A percentile compares a stretch with the other conserved stretches of the same genome.
Conservation (phyloP, 30 jellyfish, hydroid and myxozoan genomes). For the Turritopsis dohrnii region DNA sequence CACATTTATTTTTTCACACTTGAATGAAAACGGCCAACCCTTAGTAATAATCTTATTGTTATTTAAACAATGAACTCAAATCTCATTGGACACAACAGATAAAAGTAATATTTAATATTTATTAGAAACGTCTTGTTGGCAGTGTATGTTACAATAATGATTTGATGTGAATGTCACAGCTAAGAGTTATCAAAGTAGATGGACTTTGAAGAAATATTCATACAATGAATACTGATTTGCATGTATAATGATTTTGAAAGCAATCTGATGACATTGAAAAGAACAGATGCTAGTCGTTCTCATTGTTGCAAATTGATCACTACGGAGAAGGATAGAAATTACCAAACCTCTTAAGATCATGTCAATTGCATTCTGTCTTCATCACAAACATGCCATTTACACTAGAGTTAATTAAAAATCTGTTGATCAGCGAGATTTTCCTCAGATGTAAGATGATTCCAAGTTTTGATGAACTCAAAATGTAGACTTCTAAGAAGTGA, state of each 20-base stretch:
- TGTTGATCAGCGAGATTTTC: neutral
- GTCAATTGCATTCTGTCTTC: neutral
- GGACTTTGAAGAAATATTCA: neutral
- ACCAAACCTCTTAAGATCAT: neutral
- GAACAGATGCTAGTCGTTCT: neutral
- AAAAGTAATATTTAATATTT: constrained; percentile 12
- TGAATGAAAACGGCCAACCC: constrained; percentile 20
- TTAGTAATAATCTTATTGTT: constrained; percentile 9
- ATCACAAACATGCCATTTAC: neutral
- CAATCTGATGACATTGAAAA: neutral
- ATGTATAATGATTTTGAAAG: neutral
- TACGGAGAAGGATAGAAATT: neutral
- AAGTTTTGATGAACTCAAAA: neutral
- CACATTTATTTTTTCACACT: constrained; percentile 20
- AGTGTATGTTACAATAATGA: constrained; percentile 8
- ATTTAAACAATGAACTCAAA: constrained; percentile 8
- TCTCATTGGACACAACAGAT: constrained; percentile 7
- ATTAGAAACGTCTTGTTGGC: constrained; percentile 12
- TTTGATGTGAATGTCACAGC: constrained; percentile 1
- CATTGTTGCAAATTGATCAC: neutral
- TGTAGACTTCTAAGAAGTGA: no score
- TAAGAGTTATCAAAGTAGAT: neutral
- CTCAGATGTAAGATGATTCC: neutral
- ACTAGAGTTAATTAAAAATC: neutral
- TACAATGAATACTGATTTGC: neutral